phyloP scores from a whole-genome alignment of 1,140 invertebrate species.

The Polyergus mexicanus region DNA sequence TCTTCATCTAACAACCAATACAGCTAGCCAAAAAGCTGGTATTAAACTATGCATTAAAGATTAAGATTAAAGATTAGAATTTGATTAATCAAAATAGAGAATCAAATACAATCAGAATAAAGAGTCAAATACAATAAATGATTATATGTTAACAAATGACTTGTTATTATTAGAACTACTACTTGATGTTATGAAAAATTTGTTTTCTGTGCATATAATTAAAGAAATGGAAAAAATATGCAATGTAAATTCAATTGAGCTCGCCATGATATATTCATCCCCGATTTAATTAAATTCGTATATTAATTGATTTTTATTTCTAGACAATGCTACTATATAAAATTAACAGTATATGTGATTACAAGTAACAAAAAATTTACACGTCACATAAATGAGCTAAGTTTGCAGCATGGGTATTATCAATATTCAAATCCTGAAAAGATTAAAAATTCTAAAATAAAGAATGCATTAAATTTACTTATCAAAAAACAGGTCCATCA shows the following conservation, averaged over 20 bases:
- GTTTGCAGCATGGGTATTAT: constrained; percentile 27
- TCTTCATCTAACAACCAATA: neutral
- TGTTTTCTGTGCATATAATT: too few relatives aligned
- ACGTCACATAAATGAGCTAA: constrained; percentile 37
- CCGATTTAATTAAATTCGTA: too few relatives aligned
- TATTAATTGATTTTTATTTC: neutral
- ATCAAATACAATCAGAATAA: too few relatives aligned
- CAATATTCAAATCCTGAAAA: constrained; percentile 18
- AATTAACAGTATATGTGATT: neutral
- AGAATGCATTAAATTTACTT: constrained; percentile 69
- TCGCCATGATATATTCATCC: neutral
- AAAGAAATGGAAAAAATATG: neutral
- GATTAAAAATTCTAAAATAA: neutral
- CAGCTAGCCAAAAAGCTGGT: neutral
- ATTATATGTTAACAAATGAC: too few relatives aligned
- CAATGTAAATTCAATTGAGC: neutral
- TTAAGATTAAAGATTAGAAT: too few relatives aligned
- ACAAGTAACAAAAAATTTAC: constrained; percentile 13
- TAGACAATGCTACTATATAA: too few relatives aligned
- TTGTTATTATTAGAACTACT: too few relatives aligned
- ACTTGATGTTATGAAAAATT: too few relatives aligned
- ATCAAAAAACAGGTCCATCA: constrained; percentile 90
- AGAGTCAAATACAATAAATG: too few relatives aligned
- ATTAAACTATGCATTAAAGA: too few relatives aligned
- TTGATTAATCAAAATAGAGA: too few relatives aligned